Evolutionary conservation across 2,888 invertebrate genomes (phyloP), one percentile per base, ranked within the genome.

Genomic region (Lasiommata megera): DNA sequence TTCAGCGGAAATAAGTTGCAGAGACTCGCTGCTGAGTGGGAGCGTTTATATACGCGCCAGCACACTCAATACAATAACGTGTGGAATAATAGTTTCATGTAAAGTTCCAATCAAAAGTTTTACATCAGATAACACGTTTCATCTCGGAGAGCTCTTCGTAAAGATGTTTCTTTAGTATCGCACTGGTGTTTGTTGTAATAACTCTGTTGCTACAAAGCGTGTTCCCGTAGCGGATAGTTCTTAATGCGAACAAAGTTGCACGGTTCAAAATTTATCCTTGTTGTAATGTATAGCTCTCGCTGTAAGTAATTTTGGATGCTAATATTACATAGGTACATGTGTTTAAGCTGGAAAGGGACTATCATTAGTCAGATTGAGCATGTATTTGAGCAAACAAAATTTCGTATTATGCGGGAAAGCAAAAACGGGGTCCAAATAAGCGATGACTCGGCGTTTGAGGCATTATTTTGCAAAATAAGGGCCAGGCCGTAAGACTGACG

Each of bases 351-450:
- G n/a, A n/a, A n/a, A n/a, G n/a, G 11, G 34, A 11, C 34, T 11
- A 11, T 34, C 34, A 34, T 34, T 34, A 34, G 14, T 29, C 28
- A 14, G 8, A 44, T 3, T 44, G 28, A 44, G 28, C 44, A n/a
- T 41, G 28, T 44, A 28, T 43, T 28, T 28, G 44, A 29, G 28
- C 44, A 31, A 46, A 46, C 46, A 46, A 31, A 31, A 31, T 46
- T 29, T 46, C 31, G 11, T 16, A 6, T 6, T 29, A 37, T 1
- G 6, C 29, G 17, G 37, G 17, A 16, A 38, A 23, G n/a, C 31
- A 29, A 40, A 52, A 38, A 31, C 56, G 31, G 43, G 29, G 28
- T 16, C 43, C 47, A 34, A 55, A 52, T 52, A 55, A 56, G 52
- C 41, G 59, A 59, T 47, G 51, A 52, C 28, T 51, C 46, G 29